Conservation (phyloP, 2,113 vertebrate species). For the human (Homo sapiens) region GRCh38 chr2:54292501-54293000, state of each 20-base stretch:
- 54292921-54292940: background rate
- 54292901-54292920: background rate
- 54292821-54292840: slow-evolving; percentile 38
- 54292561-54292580: background rate
- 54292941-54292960: background rate
- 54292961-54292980: background rate
- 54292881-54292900: background rate
- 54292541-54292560: background rate
- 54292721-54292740: slow-evolving; percentile 21
- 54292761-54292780: background rate
- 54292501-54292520: slow-evolving; percentile 17
- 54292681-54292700: background rate
- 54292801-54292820: background rate
- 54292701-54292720: background rate
- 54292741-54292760: background rate
- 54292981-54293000: background rate
- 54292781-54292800: slow-evolving; percentile 7
- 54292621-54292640: background rate
- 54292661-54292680: background rate
- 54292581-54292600: background rate
- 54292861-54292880: background rate
- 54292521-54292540: background rate
- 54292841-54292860: background rate
- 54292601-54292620: background rate
- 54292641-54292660: background rate